These are phyloP conservation scores for Blomia tropicalis DNA, from an alignment of 2,888 invertebrate genomes.

Conservation along the genomic window DNA sequence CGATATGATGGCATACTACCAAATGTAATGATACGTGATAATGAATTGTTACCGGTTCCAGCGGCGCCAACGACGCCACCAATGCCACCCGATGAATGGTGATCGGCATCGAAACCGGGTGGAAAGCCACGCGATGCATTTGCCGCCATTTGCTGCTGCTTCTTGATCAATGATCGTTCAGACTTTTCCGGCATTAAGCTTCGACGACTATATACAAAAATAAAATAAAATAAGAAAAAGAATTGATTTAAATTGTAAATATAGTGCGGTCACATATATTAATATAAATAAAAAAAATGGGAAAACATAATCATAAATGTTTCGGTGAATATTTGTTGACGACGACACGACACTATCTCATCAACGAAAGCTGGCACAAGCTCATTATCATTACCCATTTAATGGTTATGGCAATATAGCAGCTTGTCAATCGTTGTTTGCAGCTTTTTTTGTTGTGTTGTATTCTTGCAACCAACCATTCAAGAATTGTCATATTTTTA, in stretches of 20 bases:
- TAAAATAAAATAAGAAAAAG: not conserved
- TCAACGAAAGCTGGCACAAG: conserved; percentile 10
- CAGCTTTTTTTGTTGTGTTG: too few relatives aligned
- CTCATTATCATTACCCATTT: conserved; percentile 9
- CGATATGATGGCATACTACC: conserved; percentile 52
- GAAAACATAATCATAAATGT: too few relatives aligned
- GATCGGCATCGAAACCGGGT: not conserved
- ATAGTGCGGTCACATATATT: not conserved
- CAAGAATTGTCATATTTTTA: not conserved
- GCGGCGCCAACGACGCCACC: conserved; percentile 25
- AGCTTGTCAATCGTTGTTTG: too few relatives aligned
- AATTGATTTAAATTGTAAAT: not conserved
- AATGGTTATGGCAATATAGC: conserved; percentile 1
- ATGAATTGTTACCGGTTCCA: conserved; percentile 25
- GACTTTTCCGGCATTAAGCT: conserved; percentile 24
- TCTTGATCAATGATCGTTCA: conserved; percentile 18
- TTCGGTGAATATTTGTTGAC: too few relatives aligned
- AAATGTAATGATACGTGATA: conserved; percentile 53
- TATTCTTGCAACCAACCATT: not conserved
- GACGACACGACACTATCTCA: not conserved
- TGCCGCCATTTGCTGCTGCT: conserved; percentile 18
- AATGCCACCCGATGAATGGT: not conserved
- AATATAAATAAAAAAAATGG: too few relatives aligned
- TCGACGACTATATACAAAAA: conserved; percentile 8
- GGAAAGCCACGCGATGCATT: not conserved